Base-by-base conservation (phyloP, 1,140 invertebrate species). In the Seison nebaliae region DNA sequence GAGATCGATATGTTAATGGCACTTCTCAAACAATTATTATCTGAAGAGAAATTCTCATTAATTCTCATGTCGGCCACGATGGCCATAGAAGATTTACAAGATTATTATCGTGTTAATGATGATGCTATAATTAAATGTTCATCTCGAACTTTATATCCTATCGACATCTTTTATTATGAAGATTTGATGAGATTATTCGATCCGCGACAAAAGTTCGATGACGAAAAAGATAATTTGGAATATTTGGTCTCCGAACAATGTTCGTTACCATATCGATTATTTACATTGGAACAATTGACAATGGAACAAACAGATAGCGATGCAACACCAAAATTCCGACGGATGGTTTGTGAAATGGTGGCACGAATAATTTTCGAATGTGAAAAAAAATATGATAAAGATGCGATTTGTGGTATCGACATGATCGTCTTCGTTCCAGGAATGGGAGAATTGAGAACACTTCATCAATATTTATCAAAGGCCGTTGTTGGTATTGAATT, bases 341-440 rank as follows among this genome's bases (percentile, higher is more conserved):
- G 22, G 57, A 57, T 12, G 42, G 44, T 15, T 43, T 60, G 14
- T 29, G 42, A 9, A 28, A 35, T 7, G 48, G 50, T 36, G 43
- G 49, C 5, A 45, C 48, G 28, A 38, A 50, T n/a, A 38, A 62
- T 19, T 54, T 51, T 6, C 45, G 68, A 0, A 66, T 65, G 49
- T 57, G 79, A 1, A 55, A 79, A 5, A 57, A 65, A 44, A 57
- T 69, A 11, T 70, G 80, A 52, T 73, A 79, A 50, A 58, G 39
- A 48, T 51, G 39, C 48, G 49, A 50, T 53, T 47, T 39, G 41
- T 35, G 19, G 9, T 16, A 5, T 12, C 8, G 21, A 6, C 16
- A 20, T 83, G 16, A 59, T 88, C 0, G 66, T 84, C 43, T 88
- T 86, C 38, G 29, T 45, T 37, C 19, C 22, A 43, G 48, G 51